A percentile compares a stretch with the other conserved stretches of the same genome.
phyloP scores from a whole-genome alignment of 1,140 invertebrate species.

The Drosophila pallidifrons region DNA sequence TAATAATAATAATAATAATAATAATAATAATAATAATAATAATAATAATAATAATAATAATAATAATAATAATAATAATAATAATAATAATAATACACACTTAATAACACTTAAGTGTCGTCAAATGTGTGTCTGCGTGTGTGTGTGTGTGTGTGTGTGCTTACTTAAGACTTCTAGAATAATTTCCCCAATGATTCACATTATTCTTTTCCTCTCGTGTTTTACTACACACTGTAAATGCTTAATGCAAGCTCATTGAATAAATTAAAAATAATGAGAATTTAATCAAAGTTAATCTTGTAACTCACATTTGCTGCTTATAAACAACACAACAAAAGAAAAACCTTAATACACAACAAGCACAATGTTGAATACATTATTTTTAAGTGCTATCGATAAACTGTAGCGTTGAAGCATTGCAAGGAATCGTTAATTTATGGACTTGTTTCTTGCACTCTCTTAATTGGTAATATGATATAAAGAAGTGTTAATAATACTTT shows the following conservation, averaged over 20 bases:
- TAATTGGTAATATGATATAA: too few relatives aligned
- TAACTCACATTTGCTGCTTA: not conserved
- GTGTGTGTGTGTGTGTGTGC: not conserved
- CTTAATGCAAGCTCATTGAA: slow-evolving; percentile 1
- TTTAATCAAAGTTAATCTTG: slow-evolving; percentile 4
- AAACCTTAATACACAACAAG: not conserved
- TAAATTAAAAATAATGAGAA: slow-evolving; percentile 5
- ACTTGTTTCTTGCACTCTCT: not conserved
- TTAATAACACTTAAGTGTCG: not conserved
- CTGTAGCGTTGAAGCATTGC: not conserved
- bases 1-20: slow-evolving; percentile 10
- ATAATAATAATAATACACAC: slow-evolving; percentile 21
- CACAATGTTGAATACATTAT: not conserved
- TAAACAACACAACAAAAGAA: not conserved
- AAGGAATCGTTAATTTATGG: not conserved
- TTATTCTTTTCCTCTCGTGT: not conserved
- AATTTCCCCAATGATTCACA: slow-evolving; percentile 5
- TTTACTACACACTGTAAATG: not conserved
- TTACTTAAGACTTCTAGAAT: slow-evolving; percentile 1
- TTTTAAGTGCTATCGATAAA: not conserved
- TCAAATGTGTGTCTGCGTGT: too few relatives aligned
- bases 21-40: not conserved
- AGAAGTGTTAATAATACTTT: too few relatives aligned
- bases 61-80: slow-evolving; percentile 7
- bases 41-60: slow-evolving; percentile 9